Evolutionary conservation across 2,113 vertebrate genomes (phyloP), one percentile per base, ranked within the genome.

Genomic region (Tiliqua scincoides): DNA sequence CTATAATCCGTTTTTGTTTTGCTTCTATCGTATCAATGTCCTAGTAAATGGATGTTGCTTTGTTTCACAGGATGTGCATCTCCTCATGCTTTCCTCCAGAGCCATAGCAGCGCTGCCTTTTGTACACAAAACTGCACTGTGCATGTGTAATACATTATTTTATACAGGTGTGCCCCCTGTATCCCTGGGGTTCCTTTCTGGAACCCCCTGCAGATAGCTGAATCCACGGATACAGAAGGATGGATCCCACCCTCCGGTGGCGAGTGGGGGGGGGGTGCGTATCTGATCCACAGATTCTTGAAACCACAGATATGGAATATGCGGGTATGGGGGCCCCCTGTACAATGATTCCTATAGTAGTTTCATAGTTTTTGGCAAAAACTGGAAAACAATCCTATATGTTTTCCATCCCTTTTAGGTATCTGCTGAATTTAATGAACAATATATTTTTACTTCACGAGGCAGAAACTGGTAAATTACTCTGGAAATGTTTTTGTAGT

Each of bases 391-490:
- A 91, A 3, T 79, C 84, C 82, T 87, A 80, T 73, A 76, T 88
- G 83, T 73, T 91, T 71, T 87, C 77, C 88, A 80, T 89, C 89
- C 79, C 86, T 91, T 80, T 89, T 48, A 88, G 73, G 71, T 92
- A 96, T 95, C 85, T 87, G 52, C 90, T 95, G 83, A 73, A 90
- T 95, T 96, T 96, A 97, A 96, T 96, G 93, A 97, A 87, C 87
- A 93, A 91, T 84, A 91, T 77, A 88, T 86, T 95, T 97, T 96
- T 96, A 94, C 96, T 95, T 96, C 95, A 96, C 96, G 95, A 97
- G 92, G 85, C 89, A 70, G 59, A 85, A 92, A 94, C 91, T 95
- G 91, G 92, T 95, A 97, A 97, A 97, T 96, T 95, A 95, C 89
- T 93, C 94, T 96, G 95, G 93, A 84, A 95, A 95, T 97, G 95